Evolutionary conservation across 2,797 vertebrate genomes (phyloP), one percentile per base, ranked within the genome.

Genomic region (Mareca penelope): DNA sequence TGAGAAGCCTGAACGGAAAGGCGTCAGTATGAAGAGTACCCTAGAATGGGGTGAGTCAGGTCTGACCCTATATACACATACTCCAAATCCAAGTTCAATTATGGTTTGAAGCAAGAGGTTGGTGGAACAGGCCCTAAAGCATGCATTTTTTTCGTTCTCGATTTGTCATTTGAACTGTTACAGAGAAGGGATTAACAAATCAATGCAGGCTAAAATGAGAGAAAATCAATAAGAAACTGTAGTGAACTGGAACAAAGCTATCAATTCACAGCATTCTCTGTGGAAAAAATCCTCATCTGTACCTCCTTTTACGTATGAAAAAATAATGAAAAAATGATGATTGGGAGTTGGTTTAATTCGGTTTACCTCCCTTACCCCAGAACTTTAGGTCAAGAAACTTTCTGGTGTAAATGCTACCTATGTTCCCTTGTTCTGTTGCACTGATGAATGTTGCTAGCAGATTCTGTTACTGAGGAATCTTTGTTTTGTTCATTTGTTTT

Each of bases 171-270:
- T 94, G 83, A 69, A 87, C 90, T 69, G 94, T 87, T 96, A 90
- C 22, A 94, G 94, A 86, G 79, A 93, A 88, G 50, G 85, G 92
- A 93, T 97, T 96, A 96, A 92, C 96, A 95, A 94, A 91, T 95
- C 95, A 95, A 89, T 96, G 96, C 72, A 77, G 95, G 87, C 95
- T 94, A 95, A 96, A 97, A 90, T 1, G 90, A 97, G 96, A 96
- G 96, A 94, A 96, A 96, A 96, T 97, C 95, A 89, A 95, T 97
- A 86, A 73, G 78, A 85, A 95, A 80, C 92, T 96, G 85, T 95
- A 91, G 95, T 93, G 95, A 92, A 94, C 90, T 96, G 85, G 84
- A 95, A 96, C 85, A 96, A 90, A 94, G 87, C 97, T 96, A 97
- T 97, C 96, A 96, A 96, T 97, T 96, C 93, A 53, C 71, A 95